These are phyloP conservation scores for Sphecodes monilicornis DNA, from an alignment of 2,888 invertebrate genomes.

Conservation along the genomic window DNA sequence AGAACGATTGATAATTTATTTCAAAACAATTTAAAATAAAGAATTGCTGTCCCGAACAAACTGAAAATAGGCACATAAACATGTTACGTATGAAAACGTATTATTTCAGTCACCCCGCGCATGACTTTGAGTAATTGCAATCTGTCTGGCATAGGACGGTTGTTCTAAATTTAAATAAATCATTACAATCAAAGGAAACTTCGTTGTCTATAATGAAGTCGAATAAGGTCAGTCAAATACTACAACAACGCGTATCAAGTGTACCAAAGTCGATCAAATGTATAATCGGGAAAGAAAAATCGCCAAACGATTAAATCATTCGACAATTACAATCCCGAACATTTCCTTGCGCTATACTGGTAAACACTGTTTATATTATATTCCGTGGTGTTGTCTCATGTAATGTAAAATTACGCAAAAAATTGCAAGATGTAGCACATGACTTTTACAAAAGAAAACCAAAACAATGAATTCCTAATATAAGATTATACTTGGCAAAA, in stretches of 20 bases:
- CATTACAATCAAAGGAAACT: background rate
- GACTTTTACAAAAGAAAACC: too few species aligned
- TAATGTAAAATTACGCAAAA: too few species aligned
- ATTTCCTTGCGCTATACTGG: too few species aligned
- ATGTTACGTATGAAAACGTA: background rate
- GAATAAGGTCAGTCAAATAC: background rate
- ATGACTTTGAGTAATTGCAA: conserved; percentile 4
- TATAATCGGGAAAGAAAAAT: too few species aligned
- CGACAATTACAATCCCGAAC: too few species aligned
- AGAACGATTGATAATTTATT: too few species aligned
- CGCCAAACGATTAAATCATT: too few species aligned
- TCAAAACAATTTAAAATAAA: background rate
- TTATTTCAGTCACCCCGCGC: background rate
- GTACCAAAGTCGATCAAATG: background rate
- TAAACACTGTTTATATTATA: too few species aligned
- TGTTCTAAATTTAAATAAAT: background rate
- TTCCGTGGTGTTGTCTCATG: too few species aligned
- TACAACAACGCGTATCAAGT: background rate
- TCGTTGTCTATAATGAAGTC: background rate
- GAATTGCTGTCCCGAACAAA: background rate
- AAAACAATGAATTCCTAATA: too few species aligned
- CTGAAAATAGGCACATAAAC: background rate
- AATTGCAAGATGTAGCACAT: too few species aligned
- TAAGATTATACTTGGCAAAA: too few species aligned
- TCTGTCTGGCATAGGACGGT: background rate